Base-by-base conservation (phyloP, 2,113 vertebrate species). In the Eonycteris spelaea region DNA sequence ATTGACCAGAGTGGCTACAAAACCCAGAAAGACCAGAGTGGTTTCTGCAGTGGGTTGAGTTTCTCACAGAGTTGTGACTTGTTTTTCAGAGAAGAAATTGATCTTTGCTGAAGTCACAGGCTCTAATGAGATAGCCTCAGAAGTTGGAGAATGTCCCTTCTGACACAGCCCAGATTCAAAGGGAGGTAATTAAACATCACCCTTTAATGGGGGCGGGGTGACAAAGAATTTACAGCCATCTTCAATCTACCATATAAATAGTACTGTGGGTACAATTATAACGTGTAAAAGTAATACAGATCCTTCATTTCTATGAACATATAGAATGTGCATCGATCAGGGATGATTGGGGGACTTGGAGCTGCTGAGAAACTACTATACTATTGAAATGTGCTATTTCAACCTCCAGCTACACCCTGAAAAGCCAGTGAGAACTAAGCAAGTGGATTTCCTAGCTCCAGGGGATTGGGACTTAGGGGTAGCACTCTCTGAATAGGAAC, bases 371-470 rank as follows among this genome's bases (percentile, higher is more conserved):
- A 63, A 35, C 6, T 14, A 6, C 7, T n/a, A 22, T 9, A 59
- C 59, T 30, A 4, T 8, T 26, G n/a, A 35, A 43, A 1, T 57
- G 24, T 61, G 45, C 33, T 35, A 9, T 73, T 59, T 35, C 38
- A 63, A 22, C n/a, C 93, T 82, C 24, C 38, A 30, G 6, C 15
- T 38, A 10, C 12, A 14, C 35, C 71, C 19, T 13, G 40, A 13
- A 77, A 74, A 91, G 85, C 61, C 71, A 74, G 48, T 14, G 24
- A 83, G 65, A 88, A 89, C 30, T 59, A 53, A 86, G 48, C 61
- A 35, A 75, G 7, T 79, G 43, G 48, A 53, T 74, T 91, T 92
- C n/a, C 86, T 61, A 68, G n/a, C 13, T 33, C 30, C 35, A 30
- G 87, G 79, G 33, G 57, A 51, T 51, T 14, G 48, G 19, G 26